Base-by-base conservation (phyloP, 2,888 invertebrate species). In the Augiades crinisus region DNA sequence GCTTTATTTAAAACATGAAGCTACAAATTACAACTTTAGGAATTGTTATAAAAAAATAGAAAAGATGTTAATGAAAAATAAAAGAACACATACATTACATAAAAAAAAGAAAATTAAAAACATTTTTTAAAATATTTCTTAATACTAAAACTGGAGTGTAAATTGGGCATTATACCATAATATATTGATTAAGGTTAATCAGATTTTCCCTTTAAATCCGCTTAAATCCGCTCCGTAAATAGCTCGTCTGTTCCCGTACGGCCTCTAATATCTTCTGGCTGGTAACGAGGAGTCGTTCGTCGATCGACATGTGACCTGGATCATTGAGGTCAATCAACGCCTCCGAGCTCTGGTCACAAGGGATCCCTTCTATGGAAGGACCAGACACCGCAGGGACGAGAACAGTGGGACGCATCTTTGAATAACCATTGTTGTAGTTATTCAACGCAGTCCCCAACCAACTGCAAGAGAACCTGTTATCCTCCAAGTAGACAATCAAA, bases 241-340 rank as follows among this genome's bases (percentile, higher is more conserved):
- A 77, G 22, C 59, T 61, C 6, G 79, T 86, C 51, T 88, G 87
- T n/a, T 86, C 76, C 10, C 59, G 67, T 0, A 89, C 68, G 7
- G 80, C 84, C 55, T 80, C 79, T 10, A 88, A 54, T 40, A 89
- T 86, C 56, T 83, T 85, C 54, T 84, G 79, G 45, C 58, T 78
- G 0, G 71, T 75, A 1, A 77, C 61, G 6, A 89, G 57, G 5
- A 89, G 68, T 5, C 85, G 72, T 19, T 87, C 85, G 53, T 87
- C 85, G 0, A 64, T 62, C 56, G 68, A 54, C 2, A 62, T 57
- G 5, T 61, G 54, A 2, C 38, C 45, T 2, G 56, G 3, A 13
- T n/a, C 10, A 6, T 21, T 13, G 4, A 13, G 14, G 2, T 37
- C 37, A 19, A 31, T 8, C 16, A 38, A 16, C 4, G 60, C n/a